Conservation (phyloP, 2,113 vertebrate species). For the Myanophis thanlyinensis region DNA sequence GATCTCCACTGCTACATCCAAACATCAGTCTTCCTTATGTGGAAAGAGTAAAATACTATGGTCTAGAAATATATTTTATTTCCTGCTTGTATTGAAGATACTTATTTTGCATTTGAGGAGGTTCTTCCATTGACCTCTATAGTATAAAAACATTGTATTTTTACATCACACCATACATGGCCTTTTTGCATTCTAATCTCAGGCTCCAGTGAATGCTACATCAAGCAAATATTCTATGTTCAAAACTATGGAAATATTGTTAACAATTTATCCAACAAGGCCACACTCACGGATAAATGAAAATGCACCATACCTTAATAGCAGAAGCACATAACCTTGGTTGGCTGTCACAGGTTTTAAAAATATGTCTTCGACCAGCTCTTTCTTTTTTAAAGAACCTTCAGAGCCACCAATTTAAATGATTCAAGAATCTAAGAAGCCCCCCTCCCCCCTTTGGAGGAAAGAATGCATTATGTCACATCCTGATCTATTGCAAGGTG, state of each 20-base stretch:
- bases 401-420: slow-evolving; percentile 1
- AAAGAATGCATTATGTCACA: slow-evolving; percentile 9
- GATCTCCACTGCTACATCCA: neutral
- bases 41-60: neutral
- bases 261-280: neutral
- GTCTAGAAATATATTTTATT: neutral
- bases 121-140: neutral
- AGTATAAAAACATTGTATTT: neutral
- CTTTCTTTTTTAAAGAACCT: neutral
- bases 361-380: neutral
- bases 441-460: neutral
- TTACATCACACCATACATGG: neutral
- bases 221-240: neutral
- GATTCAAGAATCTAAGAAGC: slow-evolving; percentile 13
- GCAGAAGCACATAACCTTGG: slow-evolving; percentile 8
- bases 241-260: neutral
- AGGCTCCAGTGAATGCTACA: neutral
- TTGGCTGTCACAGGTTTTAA: slow-evolving; percentile 14
- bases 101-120: neutral
- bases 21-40: neutral
- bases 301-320: neutral
- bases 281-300: slow-evolving; percentile 18
- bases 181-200: neutral
- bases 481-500: slow-evolving; percentile 1
- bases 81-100: neutral